Evolutionary conservation across 2,888 invertebrate genomes (phyloP), one percentile per base, ranked within the genome.

Genomic region (Scelioninae gen. 1): DNA sequence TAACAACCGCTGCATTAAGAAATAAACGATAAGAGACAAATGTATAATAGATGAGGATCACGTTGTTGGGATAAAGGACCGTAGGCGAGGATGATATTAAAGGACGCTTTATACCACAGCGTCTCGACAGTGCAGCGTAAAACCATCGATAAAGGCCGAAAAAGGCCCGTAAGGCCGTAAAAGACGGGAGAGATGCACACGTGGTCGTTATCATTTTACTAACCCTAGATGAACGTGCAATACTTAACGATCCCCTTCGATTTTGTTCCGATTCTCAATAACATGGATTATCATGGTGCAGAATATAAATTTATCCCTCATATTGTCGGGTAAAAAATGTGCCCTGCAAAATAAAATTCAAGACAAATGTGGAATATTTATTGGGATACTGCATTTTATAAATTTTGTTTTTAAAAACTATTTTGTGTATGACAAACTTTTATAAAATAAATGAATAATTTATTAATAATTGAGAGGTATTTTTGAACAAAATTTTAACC

Each of bases 1-100:
- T 75, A 75, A 75, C 65, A 55, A 47, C 74, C 74, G 66, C 23
- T 49, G 75, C 75, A 75, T 75, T 75, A 66, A 75, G 66, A 75
- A 75, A 66, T 75, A 68, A 76, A 68, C 60, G 76, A 76, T 76
- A 76, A 68, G 68, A 66, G 56, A 68, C 53, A 66, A 60, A 60
- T 76, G 76, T 60, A 66, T 75, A 76, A 76, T 68, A 68, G 68
- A 76, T 76, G 68, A 60, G 60, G 69, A 77, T 68, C 45, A 10
- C 62, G 40, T 11, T 13, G 16, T 43, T 11, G 49, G 72, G 45
- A 62, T 62, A 29, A 23, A 65, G 47, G 63, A 65, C 47, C 55
- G 45, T n/a, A 23, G 32, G n/a, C 8, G 32, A 49, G 32, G 51
- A 34, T 32, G 56, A 43, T 58, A 63, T 53, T 62, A 51, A 78